Conservation (phyloP, 2,113 vertebrate genomes). For the Himantopus leucocephalus region DNA sequence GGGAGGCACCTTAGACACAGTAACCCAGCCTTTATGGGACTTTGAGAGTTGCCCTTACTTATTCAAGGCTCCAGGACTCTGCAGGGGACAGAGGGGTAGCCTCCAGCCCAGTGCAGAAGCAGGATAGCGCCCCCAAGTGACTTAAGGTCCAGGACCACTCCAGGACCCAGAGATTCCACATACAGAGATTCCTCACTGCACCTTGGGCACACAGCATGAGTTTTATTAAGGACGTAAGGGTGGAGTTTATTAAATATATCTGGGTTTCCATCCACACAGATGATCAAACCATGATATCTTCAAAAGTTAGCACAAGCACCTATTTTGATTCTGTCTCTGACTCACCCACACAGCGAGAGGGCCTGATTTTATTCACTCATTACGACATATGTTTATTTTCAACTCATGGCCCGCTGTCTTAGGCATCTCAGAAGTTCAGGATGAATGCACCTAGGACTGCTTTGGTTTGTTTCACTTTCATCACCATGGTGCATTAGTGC, state of each 20-base stretch:
- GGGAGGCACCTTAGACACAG: neutral
- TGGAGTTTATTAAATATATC: neutral
- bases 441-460: neutral
- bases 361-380: neutral
- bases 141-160: neutral
- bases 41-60: neutral
- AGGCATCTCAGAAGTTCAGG: rapidly evolving
- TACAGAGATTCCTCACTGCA: neutral
- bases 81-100: neutral
- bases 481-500: too few relatives aligned
- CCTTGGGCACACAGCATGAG: neutral
- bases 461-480: neutral
- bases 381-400: neutral
- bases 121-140: neutral
- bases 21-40: neutral
- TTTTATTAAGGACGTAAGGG: neutral
- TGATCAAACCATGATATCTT: neutral
- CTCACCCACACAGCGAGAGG: rapidly evolving
- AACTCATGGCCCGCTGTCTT: neutral
- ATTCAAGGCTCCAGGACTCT: neutral
- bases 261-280: neutral
- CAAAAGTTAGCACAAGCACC: neutral
- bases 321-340: neutral
- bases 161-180: neutral
- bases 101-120: neutral